Percentiles rank a stretch among this genome's conserved stretches.
phyloP scores from a whole-genome alignment of 2,797 vertebrate genomes.

The Danio choprae region DNA sequence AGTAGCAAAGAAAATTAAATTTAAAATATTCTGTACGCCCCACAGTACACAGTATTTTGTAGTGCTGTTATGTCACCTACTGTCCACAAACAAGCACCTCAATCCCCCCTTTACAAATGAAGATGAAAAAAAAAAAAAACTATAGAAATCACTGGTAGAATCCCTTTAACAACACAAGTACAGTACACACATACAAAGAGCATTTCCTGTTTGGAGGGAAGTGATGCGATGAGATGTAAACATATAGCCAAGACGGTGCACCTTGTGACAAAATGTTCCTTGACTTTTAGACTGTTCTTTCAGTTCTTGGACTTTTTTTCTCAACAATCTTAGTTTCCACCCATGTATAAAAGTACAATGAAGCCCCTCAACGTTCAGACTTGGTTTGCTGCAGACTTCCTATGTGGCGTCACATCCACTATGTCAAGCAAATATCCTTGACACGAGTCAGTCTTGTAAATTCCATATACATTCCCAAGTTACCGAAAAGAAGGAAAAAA shows the following conservation, averaged over 20 bases:
- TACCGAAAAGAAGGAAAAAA: constrained; percentile 64
- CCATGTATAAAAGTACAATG: constrained; percentile 62
- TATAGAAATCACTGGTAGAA: constrained; percentile 98
- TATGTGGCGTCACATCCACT: constrained; percentile 34
- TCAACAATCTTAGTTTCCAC: constrained; percentile 58
- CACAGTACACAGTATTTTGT: constrained; percentile 96
- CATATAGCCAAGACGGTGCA: constrained; percentile 88
- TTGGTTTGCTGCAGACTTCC: constrained; percentile 54
- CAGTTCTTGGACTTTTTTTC: constrained; percentile 44
- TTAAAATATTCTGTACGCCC: constrained; percentile 92
- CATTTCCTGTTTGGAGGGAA: constrained; percentile 83
- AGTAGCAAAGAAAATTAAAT: constrained; percentile 93
- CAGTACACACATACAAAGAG: constrained; percentile 91
- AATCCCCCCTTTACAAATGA: constrained; percentile 81
- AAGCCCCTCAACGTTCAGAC: constrained; percentile 75
- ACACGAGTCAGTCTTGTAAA: constrained; percentile 76
- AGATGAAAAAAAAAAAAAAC: constrained; percentile 70
- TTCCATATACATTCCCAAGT: constrained; percentile 84
- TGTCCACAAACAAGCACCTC: constrained; percentile 54
- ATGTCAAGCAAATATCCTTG: constrained; percentile 80
- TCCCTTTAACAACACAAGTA: constrained; percentile 99
- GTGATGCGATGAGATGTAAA: constrained; percentile 88
- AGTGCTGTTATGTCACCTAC: constrained; percentile 72
- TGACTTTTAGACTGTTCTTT: constrained; percentile 61
- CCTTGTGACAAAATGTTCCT: constrained; percentile 83